phyloP scores from a whole-genome alignment of 2,888 invertebrate species.

The Sympetrum striolatum region DNA sequence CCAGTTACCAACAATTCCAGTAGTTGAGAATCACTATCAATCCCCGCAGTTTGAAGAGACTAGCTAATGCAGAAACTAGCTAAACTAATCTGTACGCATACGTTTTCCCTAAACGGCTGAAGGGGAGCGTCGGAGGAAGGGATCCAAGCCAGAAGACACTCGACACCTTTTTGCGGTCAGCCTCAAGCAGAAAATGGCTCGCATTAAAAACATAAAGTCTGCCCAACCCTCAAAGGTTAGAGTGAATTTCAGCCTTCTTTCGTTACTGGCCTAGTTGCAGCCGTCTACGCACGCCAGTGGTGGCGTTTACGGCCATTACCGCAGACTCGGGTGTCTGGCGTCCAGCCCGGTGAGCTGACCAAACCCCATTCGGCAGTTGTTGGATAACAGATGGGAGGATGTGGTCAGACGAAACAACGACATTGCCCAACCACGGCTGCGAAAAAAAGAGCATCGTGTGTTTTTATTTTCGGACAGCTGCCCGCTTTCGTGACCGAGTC shows the following conservation, averaged over 20 bases:
- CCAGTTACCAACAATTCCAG: too few species aligned
- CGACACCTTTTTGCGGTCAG: constrained; percentile 3
- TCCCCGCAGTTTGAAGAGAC: too few species aligned
- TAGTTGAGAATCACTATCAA: too few species aligned
- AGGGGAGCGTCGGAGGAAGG: not conserved
- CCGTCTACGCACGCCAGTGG: constrained; percentile 32
- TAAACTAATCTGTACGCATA: not conserved
- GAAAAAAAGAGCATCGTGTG: not conserved
- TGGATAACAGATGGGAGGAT: not conserved
- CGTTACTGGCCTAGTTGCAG: constrained; percentile 39
- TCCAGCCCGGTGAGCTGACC: not conserved
- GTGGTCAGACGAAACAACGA: not conserved
- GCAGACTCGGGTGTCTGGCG: constrained; percentile 4
- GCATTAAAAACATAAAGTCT: constrained; percentile 15
- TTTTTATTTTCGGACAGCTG: not conserved
- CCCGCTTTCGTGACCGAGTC: not conserved
- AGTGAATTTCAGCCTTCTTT: not conserved
- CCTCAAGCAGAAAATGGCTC: constrained; percentile 16
- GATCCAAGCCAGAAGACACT: not conserved
- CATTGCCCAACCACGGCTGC: not conserved
- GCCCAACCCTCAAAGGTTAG: not conserved
- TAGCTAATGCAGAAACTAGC: too few species aligned
- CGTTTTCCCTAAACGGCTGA: not conserved
- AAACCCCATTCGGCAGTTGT: not conserved
- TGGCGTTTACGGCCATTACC: constrained; percentile 42